Base-by-base conservation (phyloP, 2,888 invertebrate genomes). In the Petrolisthes manimaculis region DNA sequence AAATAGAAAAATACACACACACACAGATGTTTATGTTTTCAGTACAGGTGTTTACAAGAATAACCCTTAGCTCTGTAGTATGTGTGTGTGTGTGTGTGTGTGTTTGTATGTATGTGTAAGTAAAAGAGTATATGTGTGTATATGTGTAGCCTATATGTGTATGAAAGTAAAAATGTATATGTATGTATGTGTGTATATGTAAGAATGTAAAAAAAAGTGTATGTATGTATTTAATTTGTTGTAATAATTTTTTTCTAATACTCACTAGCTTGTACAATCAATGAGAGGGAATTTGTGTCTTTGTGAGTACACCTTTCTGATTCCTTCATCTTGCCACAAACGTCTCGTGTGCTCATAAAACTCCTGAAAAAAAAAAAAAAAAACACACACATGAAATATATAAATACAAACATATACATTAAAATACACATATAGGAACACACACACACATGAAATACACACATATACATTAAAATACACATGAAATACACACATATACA, bases 211-310 rank as follows among this genome's bases (percentile, higher is more conserved):
- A 37, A 37, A n/a, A 77, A 21, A 37, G 53, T 37, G 37, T 37
- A 37, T 37, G 37, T 37, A 37, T 37, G 37, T 37, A 37, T 37
- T 0, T 37, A 37, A 2, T 37, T 37, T 37, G 37, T 37, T 37
- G 2, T 37, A 0, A 37, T n/a, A 37, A 12, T n/a, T 24, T 18
- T 6, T 4, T 2, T 37, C 1, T 12, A 6, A 80, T 61, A 95
- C 96, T 95, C 94, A 97, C 97, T 96, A 96, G 94, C 96, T 95
- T 9, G 96, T 96, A 92, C 96, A 96, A 92, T 97, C 97, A 77
- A 96, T 95, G 3, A 97, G 93, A 92, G 96, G 96, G 92, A 95
- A 96, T 92, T 96, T 96, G 92, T 96, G 96, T 0, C 96, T 95
- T 92, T 96, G 93, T 91, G 94, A 93, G 92, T 95, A 96, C 91